Conservation (phyloP, 1,140 invertebrate species). For the Branchinecta lynchi region DNA sequence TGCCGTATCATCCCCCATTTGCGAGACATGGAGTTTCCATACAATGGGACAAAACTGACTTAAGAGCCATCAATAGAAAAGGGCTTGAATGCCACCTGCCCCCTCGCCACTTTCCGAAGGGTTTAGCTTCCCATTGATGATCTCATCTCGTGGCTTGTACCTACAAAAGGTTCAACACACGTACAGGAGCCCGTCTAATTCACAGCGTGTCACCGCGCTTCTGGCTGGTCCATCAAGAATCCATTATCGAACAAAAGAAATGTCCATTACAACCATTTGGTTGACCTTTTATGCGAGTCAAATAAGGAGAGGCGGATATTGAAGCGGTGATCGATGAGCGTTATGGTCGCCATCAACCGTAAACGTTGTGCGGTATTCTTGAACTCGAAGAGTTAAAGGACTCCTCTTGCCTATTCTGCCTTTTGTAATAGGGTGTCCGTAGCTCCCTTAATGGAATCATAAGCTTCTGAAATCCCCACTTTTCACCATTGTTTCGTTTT, state of each 20-base stretch:
- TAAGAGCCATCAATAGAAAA: neutral
- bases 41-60: neutral
- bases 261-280: neutral
- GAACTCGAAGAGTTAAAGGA: too few relatives aligned
- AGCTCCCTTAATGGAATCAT: too few relatives aligned
- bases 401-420: too few relatives aligned
- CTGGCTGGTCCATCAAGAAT: neutral
- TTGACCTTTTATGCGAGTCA: neutral
- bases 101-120: neutral
- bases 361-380: too few relatives aligned
- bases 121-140: neutral
- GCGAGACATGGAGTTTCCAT: neutral
- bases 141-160: neutral
- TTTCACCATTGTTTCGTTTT: too few relatives aligned
- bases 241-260: conserved; percentile 4
- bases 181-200: neutral
- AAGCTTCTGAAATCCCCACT: too few relatives aligned
- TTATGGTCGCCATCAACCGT: too few relatives aligned
- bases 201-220: neutral
- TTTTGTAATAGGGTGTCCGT: too few relatives aligned
- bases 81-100: neutral
- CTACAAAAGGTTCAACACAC: neutral
- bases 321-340: neutral
- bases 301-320: neutral
- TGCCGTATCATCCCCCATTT: too few relatives aligned